These are phyloP conservation scores for Rhynchotus rufescens DNA, from an alignment of 2,797 vertebrate species.

Conservation along the genomic window DNA sequence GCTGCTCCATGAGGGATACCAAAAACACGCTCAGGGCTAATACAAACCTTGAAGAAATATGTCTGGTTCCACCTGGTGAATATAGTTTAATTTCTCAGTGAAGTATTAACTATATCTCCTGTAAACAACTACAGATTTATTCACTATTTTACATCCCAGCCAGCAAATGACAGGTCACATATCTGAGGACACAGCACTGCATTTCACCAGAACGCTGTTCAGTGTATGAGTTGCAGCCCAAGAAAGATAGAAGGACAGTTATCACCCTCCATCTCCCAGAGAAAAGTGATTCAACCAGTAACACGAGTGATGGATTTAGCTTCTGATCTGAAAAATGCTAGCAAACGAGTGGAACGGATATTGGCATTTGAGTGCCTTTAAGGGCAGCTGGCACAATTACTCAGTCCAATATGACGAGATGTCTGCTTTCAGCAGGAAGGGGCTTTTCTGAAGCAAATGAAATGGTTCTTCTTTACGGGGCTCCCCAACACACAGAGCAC, in stretches of 20 bases:
- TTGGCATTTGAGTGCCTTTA: conserved; percentile 60
- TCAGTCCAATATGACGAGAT: conserved; percentile 54
- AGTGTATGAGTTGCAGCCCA: background rate
- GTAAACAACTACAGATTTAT: background rate
- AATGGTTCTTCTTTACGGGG: background rate
- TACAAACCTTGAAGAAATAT: background rate
- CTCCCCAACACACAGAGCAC: background rate
- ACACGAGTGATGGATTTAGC: conserved; percentile 56
- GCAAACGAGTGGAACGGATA: conserved; percentile 60
- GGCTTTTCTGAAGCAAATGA: background rate
- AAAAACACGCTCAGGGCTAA: background rate
- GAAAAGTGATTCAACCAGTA: conserved; percentile 50
- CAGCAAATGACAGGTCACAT: background rate
- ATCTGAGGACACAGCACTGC: background rate
- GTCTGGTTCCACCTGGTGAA: background rate
- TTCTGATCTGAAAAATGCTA: conserved; percentile 66
- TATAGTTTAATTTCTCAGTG: background rate
- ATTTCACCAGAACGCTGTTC: background rate
- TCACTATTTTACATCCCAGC: background rate
- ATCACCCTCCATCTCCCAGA: conserved; percentile 4
- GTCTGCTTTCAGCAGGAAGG: conserved; percentile 33
- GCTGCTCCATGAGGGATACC: background rate
- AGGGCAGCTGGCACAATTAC: conserved; percentile 57
- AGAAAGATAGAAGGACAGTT: background rate
- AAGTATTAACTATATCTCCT: background rate